Evolutionary conservation across 2,888 invertebrate species (phyloP).

Genomic region (Nasonia oneida): DNA sequence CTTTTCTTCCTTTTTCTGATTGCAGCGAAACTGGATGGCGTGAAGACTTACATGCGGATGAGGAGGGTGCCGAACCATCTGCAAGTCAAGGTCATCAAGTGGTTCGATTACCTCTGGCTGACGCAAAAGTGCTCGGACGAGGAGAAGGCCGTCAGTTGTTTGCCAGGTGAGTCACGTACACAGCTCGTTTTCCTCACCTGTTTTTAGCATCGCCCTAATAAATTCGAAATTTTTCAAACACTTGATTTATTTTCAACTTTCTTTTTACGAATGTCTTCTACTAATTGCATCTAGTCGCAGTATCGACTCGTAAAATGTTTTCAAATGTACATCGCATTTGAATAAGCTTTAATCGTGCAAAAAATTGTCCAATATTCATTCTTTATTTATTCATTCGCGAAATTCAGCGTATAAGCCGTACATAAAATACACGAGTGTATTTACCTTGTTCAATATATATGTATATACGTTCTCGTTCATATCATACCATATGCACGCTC

Average conservation of each 20-base stretch:
- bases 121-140: slow-evolving; percentile 99
- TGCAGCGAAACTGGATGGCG: slow-evolving; percentile 98
- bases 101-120: slow-evolving; percentile 99
- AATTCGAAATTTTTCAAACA: neutral
- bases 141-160: slow-evolving; percentile 95
- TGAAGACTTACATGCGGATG: slow-evolving; percentile 99
- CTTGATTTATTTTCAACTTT: neutral
- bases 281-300: neutral
- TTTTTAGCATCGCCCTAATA: neutral
- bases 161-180: slow-evolving; percentile 83
- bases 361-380: neutral
- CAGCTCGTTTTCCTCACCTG: neutral
- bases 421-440: neutral
- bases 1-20: slow-evolving; percentile 69
- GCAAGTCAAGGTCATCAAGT: slow-evolving; percentile 98
- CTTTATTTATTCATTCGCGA: neutral
- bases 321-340: neutral
- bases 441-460: neutral
- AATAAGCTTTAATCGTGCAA: neutral
- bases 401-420: neutral
- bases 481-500: neutral
- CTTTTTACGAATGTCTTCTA: neutral
- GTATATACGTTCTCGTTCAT: neutral
- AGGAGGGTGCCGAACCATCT: slow-evolving; percentile 96
- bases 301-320: neutral